These are phyloP conservation scores for Hydra vulgaris DNA, from an alignment of 30 jellyfish, hydroid and myxozoan genomes.

Conservation along the genomic window DNA sequence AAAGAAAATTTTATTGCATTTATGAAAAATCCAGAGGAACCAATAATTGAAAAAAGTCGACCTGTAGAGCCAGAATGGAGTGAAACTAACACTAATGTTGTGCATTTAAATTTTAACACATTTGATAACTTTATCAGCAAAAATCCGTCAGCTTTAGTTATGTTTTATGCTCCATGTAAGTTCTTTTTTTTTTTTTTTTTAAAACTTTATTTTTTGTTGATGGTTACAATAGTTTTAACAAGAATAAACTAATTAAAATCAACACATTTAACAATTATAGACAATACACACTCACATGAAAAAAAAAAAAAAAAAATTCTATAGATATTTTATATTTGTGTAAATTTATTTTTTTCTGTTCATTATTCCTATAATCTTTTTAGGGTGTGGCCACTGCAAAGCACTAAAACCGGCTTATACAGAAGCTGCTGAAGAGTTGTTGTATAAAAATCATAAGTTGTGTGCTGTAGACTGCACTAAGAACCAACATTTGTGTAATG, in stretches of 20 bases:
- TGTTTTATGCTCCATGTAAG: constrained; percentile 98
- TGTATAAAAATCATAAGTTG: constrained; percentile 35
- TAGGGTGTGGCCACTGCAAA: constrained; percentile 97
- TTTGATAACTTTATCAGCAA: constrained; percentile 44
- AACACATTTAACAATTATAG: too few species aligned
- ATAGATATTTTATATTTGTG: constrained; percentile 30
- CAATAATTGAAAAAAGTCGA: constrained; percentile 38
- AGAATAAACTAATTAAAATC: too few species aligned
- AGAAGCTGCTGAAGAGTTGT: constrained; percentile 71
- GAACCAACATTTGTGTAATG: constrained; percentile 25
- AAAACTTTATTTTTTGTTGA: background rate
- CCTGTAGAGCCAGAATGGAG: constrained; percentile 74
- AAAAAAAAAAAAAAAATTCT: background rate
- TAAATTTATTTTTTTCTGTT: constrained; percentile 16
- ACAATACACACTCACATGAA: too few species aligned
- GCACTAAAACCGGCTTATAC: constrained; percentile 77
- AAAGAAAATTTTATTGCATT: constrained; percentile 46
- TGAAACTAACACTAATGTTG: constrained; percentile 53
- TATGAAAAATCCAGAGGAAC: constrained; percentile 82
- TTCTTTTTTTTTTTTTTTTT: background rate
- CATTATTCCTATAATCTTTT: background rate
- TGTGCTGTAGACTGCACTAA: constrained; percentile 90
- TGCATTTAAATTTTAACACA: constrained; percentile 46
- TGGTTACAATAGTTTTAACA: too few species aligned
- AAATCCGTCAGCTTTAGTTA: constrained; percentile 69